Evolutionary conservation across 2,113 vertebrate genomes (phyloP).

Genomic region (Coreoperca whiteheadi): DNA sequence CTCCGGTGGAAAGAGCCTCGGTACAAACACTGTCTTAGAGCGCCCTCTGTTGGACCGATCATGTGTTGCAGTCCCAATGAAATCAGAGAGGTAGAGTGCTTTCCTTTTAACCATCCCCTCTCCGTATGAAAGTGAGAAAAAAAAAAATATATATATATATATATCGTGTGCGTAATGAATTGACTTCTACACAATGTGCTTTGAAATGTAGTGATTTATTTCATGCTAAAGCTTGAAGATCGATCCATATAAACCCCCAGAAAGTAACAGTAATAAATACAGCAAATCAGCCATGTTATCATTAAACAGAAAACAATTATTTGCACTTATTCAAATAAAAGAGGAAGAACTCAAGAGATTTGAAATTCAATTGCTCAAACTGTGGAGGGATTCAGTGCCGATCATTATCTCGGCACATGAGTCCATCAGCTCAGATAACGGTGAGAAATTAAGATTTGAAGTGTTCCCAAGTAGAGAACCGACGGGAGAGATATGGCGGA

Average conservation of each 20-base stretch:
- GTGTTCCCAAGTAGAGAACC: slow-evolving; percentile 28
- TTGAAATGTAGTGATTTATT: slow-evolving; percentile 79
- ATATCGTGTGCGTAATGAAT: accelerated
- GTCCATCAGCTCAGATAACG: slow-evolving; percentile 36
- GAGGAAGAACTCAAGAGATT: slow-evolving; percentile 45
- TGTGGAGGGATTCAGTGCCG: slow-evolving; percentile 42
- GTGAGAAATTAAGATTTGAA: slow-evolving; percentile 21
- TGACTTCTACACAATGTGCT: background rate
- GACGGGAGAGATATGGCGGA: slow-evolving; percentile 47
- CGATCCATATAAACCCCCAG: slow-evolving; percentile 62
- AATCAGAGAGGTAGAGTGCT: background rate
- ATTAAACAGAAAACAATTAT: slow-evolving; percentile 54
- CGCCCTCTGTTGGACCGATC: slow-evolving; percentile 72
- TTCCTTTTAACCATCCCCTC: background rate
- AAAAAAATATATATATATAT: background rate
- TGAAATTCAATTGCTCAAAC: slow-evolving; percentile 56
- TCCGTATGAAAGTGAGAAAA: background rate
- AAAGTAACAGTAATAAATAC: slow-evolving; percentile 72
- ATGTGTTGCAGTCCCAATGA: background rate
- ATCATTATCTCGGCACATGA: slow-evolving; percentile 44
- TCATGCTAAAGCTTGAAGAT: slow-evolving; percentile 76
- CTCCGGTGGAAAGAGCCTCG: accelerated
- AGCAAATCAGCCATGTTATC: slow-evolving; percentile 56
- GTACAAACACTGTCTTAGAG: slow-evolving; percentile 50
- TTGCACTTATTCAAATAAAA: slow-evolving; percentile 47